Evolutionary conservation across 2,888 invertebrate genomes (phyloP).

Genomic region (Frankliniella intonsa): DNA sequence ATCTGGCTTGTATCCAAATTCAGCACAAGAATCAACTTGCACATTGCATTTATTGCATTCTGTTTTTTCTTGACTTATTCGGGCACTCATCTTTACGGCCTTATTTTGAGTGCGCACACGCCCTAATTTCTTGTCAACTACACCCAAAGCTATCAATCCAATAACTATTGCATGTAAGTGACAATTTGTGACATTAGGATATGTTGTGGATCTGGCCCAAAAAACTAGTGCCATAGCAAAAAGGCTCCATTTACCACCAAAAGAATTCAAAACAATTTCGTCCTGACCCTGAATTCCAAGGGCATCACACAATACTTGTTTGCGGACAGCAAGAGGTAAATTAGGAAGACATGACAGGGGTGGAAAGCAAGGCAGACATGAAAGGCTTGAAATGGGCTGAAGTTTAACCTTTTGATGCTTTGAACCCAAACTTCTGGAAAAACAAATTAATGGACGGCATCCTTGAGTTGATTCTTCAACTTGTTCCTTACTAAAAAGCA

Average conservation of each 20-base stretch:
- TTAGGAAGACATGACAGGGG: background rate
- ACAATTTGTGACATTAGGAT: conserved; percentile 45
- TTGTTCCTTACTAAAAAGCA: conserved; percentile 43
- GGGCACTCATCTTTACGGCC: no score
- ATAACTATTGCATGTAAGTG: conserved; percentile 57
- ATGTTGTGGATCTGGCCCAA: conserved; percentile 51
- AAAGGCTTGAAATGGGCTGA: background rate
- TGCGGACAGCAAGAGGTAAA: conserved; percentile 37
- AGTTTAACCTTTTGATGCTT: conserved; percentile 27
- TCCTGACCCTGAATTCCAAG: conserved; percentile 47
- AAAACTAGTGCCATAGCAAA: conserved; percentile 56
- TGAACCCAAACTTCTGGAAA: background rate
- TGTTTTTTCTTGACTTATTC: conserved; percentile 49
- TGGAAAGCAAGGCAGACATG: background rate
- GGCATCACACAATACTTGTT: conserved; percentile 50
- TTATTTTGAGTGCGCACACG: conserved; percentile 49
- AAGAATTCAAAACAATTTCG: conserved; percentile 44
- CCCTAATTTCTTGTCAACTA: conserved; percentile 56
- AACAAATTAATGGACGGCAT: background rate
- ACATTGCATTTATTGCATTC: conserved; percentile 44
- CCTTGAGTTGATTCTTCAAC: conserved; percentile 35
- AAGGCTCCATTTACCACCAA: conserved; percentile 58
- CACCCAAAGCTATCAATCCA: conserved; percentile 54
- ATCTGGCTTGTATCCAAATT: conserved; percentile 38
- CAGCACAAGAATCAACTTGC: conserved; percentile 33